phyloP scores from a whole-genome alignment of 1,140 invertebrate genomes.

The Schmidtea mediterranea region DNA sequence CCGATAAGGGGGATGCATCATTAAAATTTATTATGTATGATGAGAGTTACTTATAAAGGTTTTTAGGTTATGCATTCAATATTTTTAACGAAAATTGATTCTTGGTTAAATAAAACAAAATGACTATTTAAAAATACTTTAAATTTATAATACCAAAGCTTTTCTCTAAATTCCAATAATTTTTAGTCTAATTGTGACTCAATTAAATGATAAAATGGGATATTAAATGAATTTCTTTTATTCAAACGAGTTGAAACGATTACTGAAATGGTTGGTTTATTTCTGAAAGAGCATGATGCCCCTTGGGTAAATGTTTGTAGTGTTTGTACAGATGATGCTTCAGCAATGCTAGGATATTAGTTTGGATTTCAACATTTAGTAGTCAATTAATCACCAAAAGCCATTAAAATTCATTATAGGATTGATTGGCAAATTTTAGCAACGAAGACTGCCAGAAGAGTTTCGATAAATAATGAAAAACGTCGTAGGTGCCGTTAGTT shows the following conservation, averaged over 20 bases:
- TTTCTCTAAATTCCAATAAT: no score
- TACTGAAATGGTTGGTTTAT: slow-evolving; percentile 8
- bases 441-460: slow-evolving; percentile 10
- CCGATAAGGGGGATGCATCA: no score
- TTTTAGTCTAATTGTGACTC: no score
- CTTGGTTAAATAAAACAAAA: no score
- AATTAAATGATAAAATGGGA: no score
- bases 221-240: slow-evolving; percentile 3
- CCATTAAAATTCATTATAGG: slow-evolving; percentile 12
- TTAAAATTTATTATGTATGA: no score
- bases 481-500: slow-evolving; percentile 12
- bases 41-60: no score
- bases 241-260: slow-evolving; percentile 9
- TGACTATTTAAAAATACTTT: no score
- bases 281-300: slow-evolving; percentile 8
- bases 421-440: slow-evolving; percentile 13
- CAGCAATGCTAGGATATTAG: slow-evolving; percentile 11
- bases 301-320: slow-evolving; percentile 9
- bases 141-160: no score
- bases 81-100: no score
- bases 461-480: slow-evolving; percentile 10
- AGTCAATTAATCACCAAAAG: slow-evolving; percentile 10
- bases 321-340: slow-evolving; percentile 15
- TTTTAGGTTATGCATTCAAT: no score
- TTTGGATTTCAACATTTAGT: slow-evolving; percentile 12